phyloP scores from a whole-genome alignment of 1,140 invertebrate genomes.

The Pogonomyrmex barbatus region DNA sequence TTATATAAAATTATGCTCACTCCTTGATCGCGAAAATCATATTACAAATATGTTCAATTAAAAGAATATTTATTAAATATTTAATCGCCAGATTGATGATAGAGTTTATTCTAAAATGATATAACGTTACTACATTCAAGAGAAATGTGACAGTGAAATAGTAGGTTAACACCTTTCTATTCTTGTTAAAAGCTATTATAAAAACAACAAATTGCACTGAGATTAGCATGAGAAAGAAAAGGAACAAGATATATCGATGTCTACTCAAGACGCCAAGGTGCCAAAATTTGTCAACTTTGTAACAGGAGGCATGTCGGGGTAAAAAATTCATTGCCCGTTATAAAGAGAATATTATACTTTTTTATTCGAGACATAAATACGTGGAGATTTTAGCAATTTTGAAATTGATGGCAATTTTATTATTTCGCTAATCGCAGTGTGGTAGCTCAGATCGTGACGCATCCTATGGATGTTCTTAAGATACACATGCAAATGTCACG shows the following conservation, averaged over 20 bases:
- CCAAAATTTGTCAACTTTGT: slow-evolving; percentile 64
- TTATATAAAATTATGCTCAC: too few relatives aligned
- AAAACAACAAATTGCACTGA: not conserved
- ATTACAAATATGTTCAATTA: not conserved
- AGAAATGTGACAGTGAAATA: slow-evolving; percentile 15
- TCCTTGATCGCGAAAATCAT: not conserved
- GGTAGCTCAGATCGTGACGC: slow-evolving; percentile 87
- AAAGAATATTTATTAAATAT: not conserved
- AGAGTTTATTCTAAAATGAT: not conserved
- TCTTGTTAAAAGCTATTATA: not conserved
- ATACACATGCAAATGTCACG: slow-evolving; percentile 90
- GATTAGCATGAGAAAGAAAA: not conserved
- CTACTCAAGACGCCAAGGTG: slow-evolving; percentile 28
- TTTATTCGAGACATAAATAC: not conserved
- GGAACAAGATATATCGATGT: slow-evolving; percentile 45
- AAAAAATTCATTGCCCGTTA: slow-evolving; percentile 28
- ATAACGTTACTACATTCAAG: slow-evolving; percentile 28
- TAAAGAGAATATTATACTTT: not conserved
- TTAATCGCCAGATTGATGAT: not conserved
- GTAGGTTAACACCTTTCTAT: not conserved
- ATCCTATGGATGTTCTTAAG: slow-evolving; percentile 90
- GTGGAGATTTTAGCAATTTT: not conserved
- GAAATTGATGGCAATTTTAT: not conserved
- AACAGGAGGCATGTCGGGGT: slow-evolving; percentile 74
- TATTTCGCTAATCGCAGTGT: slow-evolving; percentile 17